These are phyloP conservation scores for Holocentrus rufus DNA, from an alignment of 2,797 vertebrate genomes.

Conservation along the genomic window DNA sequence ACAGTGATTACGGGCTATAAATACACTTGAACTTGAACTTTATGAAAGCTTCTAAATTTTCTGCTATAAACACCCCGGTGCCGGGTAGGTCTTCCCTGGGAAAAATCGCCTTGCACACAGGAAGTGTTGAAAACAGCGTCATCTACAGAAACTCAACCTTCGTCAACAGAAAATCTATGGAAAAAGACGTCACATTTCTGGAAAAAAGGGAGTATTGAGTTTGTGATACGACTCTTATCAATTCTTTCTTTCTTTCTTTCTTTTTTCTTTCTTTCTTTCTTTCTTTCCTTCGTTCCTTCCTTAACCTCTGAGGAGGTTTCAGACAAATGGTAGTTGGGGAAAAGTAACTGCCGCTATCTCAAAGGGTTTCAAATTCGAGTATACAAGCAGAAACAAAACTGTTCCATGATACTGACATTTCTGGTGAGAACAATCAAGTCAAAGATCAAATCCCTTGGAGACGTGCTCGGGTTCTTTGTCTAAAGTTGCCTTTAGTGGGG, in stretches of 20 bases:
- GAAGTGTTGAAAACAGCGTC: no score
- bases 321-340: background rate
- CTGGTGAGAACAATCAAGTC: slow-evolving; percentile 1
- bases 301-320: background rate
- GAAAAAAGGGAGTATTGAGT: no score
- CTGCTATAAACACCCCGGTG: no score
- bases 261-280: background rate
- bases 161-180: no score
- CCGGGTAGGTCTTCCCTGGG: no score
- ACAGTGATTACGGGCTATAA: no score
- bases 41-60: no score
- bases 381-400: background rate
- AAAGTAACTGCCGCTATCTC: background rate
- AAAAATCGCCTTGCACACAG: no score
- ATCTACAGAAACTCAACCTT: no score
- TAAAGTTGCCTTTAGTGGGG: background rate
- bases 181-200: no score
- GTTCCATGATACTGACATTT: background rate
- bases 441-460: slow-evolving; percentile 21
- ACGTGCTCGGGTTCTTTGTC: slow-evolving; percentile 1
- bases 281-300: background rate
- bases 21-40: no score
- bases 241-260: background rate
- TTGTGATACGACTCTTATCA: no score
- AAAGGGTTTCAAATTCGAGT: background rate